Conservation (phyloP, 2,888 invertebrate genomes). For the Flexamia atlantica region DNA sequence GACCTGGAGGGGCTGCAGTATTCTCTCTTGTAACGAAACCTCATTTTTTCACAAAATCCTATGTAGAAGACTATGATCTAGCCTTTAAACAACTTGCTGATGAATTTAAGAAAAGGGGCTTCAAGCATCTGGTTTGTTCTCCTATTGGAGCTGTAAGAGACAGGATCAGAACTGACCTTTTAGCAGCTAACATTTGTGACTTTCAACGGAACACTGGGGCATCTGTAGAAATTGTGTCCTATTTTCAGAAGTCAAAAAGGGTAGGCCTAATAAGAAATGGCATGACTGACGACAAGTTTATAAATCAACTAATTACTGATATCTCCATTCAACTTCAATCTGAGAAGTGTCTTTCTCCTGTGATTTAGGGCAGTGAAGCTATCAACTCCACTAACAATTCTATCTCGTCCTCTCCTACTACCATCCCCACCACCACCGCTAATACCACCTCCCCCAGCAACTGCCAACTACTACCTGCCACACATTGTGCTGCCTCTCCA, state of each 20-base stretch:
- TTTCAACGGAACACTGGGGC: neutral
- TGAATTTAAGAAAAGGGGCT: slow-evolving; percentile 13
- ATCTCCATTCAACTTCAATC: neutral
- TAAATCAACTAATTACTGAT: neutral
- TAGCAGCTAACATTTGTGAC: neutral
- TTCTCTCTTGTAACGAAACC: slow-evolving; percentile 2
- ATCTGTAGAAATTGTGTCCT: neutral
- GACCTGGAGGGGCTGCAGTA: neutral
- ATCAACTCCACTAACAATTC: no score
- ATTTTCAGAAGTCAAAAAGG: neutral
- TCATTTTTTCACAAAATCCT: neutral
- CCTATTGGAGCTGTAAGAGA: neutral
- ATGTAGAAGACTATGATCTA: neutral
- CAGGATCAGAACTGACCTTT: neutral
- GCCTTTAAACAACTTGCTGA: neutral
- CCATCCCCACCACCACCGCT: no score
- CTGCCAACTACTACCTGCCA: no score
- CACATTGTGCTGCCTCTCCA: no score
- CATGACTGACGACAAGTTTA: neutral
- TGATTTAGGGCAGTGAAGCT: no score
- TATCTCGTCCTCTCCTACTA: no score
- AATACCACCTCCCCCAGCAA: no score
- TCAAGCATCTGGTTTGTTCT: slow-evolving; percentile 12
- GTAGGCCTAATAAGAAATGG: neutral
- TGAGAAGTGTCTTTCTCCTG: no score